These are phyloP conservation scores for Cervus canadensis DNA, from an alignment of 2,113 vertebrate genomes.

Conservation along the genomic window DNA sequence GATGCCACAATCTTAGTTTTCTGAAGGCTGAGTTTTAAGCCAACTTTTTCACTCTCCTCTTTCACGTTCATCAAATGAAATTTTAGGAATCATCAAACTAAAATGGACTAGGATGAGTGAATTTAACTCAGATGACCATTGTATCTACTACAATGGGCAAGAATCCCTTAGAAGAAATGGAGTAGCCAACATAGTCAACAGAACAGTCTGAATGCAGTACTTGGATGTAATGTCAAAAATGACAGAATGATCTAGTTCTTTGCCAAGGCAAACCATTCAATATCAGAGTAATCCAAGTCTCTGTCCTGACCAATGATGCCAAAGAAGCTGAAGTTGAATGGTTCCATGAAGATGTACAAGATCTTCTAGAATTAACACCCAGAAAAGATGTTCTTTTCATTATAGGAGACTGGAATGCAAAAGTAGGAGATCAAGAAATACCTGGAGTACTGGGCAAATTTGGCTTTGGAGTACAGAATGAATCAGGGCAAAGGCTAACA, in stretches of 20 bases:
- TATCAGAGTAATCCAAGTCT: neutral
- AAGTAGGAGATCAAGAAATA: neutral
- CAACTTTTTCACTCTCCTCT: neutral
- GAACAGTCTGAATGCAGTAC: neutral
- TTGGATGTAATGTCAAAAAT: neutral
- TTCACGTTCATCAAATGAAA: neutral
- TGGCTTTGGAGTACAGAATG: neutral
- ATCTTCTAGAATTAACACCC: neutral
- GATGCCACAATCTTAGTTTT: neutral
- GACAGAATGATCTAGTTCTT: fast-evolving
- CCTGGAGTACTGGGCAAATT: neutral
- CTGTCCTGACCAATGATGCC: neutral
- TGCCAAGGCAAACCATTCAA: neutral
- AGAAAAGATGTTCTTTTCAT: fast-evolving
- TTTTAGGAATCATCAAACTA: neutral
- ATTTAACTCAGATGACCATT: neutral
- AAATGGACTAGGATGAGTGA: neutral
- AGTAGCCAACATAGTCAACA: neutral
- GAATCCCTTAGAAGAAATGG: neutral
- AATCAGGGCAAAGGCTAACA: neutral
- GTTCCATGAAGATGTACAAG: neutral
- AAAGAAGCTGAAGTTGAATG: neutral
- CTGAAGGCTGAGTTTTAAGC: neutral
- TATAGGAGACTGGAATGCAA: neutral
- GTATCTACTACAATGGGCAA: neutral